Evolutionary conservation across 2,888 invertebrate species (phyloP), one percentile per base, ranked within the genome.

Genomic region (Hipparchia sbordonii): DNA sequence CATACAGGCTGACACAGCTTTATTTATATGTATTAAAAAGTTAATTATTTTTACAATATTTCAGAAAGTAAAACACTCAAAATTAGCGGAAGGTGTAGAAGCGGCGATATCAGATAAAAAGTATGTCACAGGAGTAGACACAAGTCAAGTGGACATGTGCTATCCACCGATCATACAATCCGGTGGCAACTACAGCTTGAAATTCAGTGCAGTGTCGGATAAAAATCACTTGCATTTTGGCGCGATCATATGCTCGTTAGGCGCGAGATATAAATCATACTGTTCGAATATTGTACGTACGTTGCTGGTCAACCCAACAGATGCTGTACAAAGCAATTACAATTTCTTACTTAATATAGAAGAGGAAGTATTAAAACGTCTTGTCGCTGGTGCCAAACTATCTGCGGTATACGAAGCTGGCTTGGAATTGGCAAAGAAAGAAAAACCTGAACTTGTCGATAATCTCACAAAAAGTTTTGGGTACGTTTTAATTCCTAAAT

Each of bases 141-240:
- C 96, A 3, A 95, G 96, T 46, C 97, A 98, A 87, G 95, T 99
- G 4, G 99, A 99, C 84, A 98, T 98, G 96, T 99, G 99, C 85
- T 99, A 99, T 87, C 98, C 99, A 0, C 98, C 99, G 0, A 99
- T 99, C 73, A 98, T 99, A 82, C 99, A 99, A 88, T 99, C 99
- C 54, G 99, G 99, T 8, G 99, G 99, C n/a, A 96, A 97, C 85
- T 99, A 99, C 92, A 97, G 97, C 84, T 95, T 99, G 63, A 99
- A 99, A 91, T 99, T 99, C 90, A 99, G 98, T 85, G 98, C 98
- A 4, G 96, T 96, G 2, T 98, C 98, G 80, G 99, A 99, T 87
- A 98, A 99, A 87, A 98, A 98, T 86, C 95, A 95, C 78, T 89
- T 99, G 72, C 98, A 99, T 89, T 99, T 99, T 89, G 99, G 99